A percentile compares a stretch with the other conserved stretches of the same genome.
phyloP scores from a whole-genome alignment of 2,888 invertebrate genomes.

The Ditylenchus weischeri region DNA sequence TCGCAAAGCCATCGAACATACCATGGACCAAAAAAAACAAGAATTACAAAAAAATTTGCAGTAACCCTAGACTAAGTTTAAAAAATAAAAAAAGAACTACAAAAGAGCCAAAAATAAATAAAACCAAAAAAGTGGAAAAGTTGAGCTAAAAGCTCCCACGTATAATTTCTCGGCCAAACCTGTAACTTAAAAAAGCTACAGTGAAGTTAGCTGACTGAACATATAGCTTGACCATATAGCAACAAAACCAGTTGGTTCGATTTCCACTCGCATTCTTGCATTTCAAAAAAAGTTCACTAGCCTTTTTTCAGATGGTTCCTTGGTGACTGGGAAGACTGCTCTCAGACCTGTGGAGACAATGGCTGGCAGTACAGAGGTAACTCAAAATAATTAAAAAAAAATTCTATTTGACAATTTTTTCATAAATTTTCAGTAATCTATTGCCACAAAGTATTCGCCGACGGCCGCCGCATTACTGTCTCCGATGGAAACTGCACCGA shows the following conservation, averaged over 20 bases:
- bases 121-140: too few species aligned
- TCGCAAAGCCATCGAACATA: too few species aligned
- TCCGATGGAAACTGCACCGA: conserved; percentile 72
- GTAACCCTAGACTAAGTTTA: too few species aligned
- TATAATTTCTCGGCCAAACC: not conserved
- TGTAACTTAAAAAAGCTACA: not conserved
- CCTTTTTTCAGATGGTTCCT: conserved; percentile 67
- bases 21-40: too few species aligned
- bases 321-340: conserved; percentile 78
- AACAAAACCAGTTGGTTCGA: too few species aligned
- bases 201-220: too few species aligned
- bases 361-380: conserved; percentile 59
- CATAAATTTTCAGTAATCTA: conserved; percentile 62
- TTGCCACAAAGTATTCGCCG: conserved; percentile 73
- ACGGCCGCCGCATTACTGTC: conserved; percentile 72
- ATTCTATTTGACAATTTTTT: not conserved
- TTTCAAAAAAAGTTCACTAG: not conserved
- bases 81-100: too few species aligned
- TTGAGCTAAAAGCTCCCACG: too few species aligned
- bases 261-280: too few species aligned
- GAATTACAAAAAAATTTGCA: not conserved
- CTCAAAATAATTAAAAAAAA: not conserved
- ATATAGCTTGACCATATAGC: too few species aligned
- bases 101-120: too few species aligned
- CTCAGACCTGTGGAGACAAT: conserved; percentile 77